Percentiles rank a stretch among this genome's conserved stretches.
phyloP scores from a whole-genome alignment of 2,113 vertebrate genomes.

The Ctenomys sociabilis region DNA sequence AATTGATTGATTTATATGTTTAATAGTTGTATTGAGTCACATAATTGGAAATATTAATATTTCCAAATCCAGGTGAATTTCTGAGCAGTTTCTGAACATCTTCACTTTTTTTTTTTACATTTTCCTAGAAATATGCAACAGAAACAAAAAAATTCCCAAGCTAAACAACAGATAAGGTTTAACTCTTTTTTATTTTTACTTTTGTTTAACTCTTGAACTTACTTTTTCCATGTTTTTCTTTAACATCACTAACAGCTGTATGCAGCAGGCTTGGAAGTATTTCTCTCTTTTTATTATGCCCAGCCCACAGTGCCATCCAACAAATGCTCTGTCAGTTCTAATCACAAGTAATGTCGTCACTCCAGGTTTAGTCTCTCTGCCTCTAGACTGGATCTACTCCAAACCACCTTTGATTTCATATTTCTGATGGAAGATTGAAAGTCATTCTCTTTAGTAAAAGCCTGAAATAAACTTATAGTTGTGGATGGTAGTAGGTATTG shows the following conservation, averaged over 20 bases:
- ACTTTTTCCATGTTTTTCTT: not conserved
- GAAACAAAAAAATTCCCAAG: conserved; percentile 37
- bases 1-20: not conserved
- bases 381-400: not conserved
- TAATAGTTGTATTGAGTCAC: not conserved
- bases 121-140: not conserved
- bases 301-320: not conserved
- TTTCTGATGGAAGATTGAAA: not conserved
- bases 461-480: not conserved
- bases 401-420: not conserved
- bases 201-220: not conserved
- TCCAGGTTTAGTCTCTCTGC: not conserved
- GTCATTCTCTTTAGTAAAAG: not conserved
- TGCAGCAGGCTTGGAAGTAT: not conserved
- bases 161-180: not conserved
- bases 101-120: not conserved
- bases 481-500: not conserved
- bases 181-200: too few species aligned
- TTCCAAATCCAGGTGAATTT: not conserved
- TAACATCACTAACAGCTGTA: not conserved
- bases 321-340: not conserved
- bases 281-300: not conserved
- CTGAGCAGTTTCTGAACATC: not conserved
- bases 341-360: not conserved
- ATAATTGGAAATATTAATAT: conserved; percentile 42